Conservation (phyloP, 1,140 invertebrate genomes). For the Watersipora subatra region DNA sequence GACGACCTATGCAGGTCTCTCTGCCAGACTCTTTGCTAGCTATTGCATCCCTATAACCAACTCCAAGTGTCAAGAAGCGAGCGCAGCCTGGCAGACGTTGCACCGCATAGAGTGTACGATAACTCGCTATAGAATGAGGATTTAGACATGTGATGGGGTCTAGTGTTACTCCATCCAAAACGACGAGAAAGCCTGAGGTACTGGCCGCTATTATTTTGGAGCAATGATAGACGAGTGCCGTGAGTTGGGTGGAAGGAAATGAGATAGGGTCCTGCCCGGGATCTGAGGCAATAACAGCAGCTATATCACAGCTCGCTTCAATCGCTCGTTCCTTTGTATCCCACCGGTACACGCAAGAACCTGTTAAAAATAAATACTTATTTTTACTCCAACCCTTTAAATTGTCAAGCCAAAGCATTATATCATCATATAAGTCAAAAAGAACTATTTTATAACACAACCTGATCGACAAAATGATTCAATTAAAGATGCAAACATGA, state of each 20-base stretch:
- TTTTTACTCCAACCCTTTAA: too few species aligned
- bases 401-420: too few species aligned
- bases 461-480: too few species aligned
- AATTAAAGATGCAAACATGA: too few species aligned
- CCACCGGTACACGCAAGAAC: neutral
- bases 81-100: neutral
- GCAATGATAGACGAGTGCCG: neutral
- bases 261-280: too few species aligned
- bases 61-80: neutral
- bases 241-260: neutral
- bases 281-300: too few species aligned
- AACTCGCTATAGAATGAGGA: neutral
- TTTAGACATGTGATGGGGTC: neutral
- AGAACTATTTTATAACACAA: too few species aligned
- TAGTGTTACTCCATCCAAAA: neutral
- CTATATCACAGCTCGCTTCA: too few species aligned
- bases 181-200: neutral
- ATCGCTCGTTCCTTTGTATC: neutral
- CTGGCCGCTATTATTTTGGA: neutral
- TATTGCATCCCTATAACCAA: neutral
- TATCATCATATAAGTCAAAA: too few species aligned
- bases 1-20: too few species aligned
- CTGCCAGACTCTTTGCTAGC: too few species aligned
- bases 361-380: too few species aligned
- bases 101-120: neutral